Evolutionary conservation across 2,113 vertebrate species (phyloP).

Genomic region (Dinomys branickii): DNA sequence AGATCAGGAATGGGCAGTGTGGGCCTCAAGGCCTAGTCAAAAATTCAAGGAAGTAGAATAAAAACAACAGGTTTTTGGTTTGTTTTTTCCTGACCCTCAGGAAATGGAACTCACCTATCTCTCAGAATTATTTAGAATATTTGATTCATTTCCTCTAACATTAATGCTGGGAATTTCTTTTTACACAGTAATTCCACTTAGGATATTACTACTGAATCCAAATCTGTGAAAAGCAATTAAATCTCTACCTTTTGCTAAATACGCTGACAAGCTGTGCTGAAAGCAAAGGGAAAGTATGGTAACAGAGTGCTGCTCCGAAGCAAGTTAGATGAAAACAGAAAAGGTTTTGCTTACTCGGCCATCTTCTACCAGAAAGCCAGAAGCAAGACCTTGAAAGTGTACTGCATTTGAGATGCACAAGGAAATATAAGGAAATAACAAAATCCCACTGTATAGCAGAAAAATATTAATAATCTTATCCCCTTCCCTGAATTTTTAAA

Average conservation of each 20-base stretch:
- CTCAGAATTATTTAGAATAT: slow-evolving; percentile 44
- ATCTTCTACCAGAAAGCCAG: not conserved
- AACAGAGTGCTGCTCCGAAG: not conserved
- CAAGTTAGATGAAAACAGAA: not conserved
- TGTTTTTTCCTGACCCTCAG: not conserved
- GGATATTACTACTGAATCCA: not conserved
- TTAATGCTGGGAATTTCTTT: slow-evolving; percentile 39
- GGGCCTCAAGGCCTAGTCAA: not conserved
- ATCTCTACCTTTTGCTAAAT: slow-evolving; percentile 23
- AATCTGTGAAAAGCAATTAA: not conserved
- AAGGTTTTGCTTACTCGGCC: not conserved
- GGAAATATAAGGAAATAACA: slow-evolving; percentile 34
- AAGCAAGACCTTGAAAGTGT: not conserved
- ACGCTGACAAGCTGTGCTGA: not conserved
- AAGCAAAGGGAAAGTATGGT: not conserved
- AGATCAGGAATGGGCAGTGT: not conserved
- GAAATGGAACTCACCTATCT: slow-evolving; percentile 52
- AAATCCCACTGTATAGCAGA: not conserved
- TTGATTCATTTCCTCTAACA: slow-evolving; percentile 64
- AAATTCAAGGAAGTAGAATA: not conserved
- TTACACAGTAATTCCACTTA: slow-evolving; percentile 7
- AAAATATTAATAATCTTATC: slow-evolving; percentile 17
- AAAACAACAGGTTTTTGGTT: not conserved
- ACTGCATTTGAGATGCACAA: not conserved
- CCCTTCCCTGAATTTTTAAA: not conserved